Percentiles rank a stretch among this genome's conserved stretches.
Conservation (phyloP, 2,888 invertebrate species). For the Endotricha flammealis region DNA sequence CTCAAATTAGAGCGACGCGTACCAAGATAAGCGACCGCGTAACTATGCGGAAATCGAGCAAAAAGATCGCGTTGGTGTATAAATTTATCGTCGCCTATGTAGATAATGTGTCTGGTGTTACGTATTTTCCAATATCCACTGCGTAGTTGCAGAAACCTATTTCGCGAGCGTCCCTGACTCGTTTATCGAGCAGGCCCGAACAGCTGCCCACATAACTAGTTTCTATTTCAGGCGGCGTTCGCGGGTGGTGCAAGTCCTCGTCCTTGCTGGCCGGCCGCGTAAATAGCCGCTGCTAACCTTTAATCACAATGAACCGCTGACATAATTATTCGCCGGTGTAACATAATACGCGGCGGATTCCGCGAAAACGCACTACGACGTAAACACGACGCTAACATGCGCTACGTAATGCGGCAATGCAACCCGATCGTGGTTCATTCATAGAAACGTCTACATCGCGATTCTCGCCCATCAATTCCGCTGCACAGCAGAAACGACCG, state of each 20-base stretch:
- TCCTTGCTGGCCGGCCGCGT: slow-evolving; percentile 39
- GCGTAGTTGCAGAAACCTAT: slow-evolving; percentile 51
- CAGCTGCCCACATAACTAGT: slow-evolving; percentile 64
- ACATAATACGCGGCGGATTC: slow-evolving; percentile 58
- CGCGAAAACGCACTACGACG: slow-evolving; percentile 50
- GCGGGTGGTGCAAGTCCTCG: slow-evolving; percentile 49
- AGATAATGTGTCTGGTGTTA: slow-evolving; percentile 57
- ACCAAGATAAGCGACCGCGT: slow-evolving; percentile 55
- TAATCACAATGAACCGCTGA: slow-evolving; percentile 61
- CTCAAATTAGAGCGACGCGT: slow-evolving; percentile 63
- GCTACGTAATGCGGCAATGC: slow-evolving; percentile 40
- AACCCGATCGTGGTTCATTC: slow-evolving; percentile 59
- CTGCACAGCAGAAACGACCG: slow-evolving; percentile 41
- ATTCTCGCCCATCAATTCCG: slow-evolving; percentile 39
- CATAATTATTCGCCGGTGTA: slow-evolving; percentile 67
- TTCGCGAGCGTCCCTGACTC: slow-evolving; percentile 55
- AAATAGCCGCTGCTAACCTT: slow-evolving; percentile 42
- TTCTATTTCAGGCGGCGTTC: slow-evolving; percentile 54
- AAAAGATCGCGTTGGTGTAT: slow-evolving; percentile 65
- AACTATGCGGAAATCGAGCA: slow-evolving; percentile 71
- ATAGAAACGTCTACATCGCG: slow-evolving; percentile 49
- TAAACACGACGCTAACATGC: slow-evolving; percentile 54
- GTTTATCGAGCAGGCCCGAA: slow-evolving; percentile 44
- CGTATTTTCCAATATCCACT: slow-evolving; percentile 42
- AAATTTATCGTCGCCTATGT: slow-evolving; percentile 63